These are phyloP conservation scores for Cheilosia variabilis DNA, from an alignment of 2,888 invertebrate species.

Conservation along the genomic window DNA sequence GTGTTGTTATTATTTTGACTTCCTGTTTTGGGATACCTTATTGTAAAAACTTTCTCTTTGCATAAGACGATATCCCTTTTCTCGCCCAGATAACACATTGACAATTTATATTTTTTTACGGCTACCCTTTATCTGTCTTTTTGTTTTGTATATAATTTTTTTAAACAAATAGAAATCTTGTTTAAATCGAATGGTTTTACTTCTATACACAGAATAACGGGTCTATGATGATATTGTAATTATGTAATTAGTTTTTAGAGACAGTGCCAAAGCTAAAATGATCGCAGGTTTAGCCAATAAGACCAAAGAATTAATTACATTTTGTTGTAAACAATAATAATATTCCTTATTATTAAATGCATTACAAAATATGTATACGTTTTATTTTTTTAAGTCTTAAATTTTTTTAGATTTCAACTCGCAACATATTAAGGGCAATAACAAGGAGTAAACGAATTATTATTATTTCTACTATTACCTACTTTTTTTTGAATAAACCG, in stretches of 20 bases:
- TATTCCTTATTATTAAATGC: neutral
- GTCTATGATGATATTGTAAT: conserved; percentile 31
- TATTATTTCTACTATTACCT: too few relatives aligned
- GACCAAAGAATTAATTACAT: conserved; percentile 61
- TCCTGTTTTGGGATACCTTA: too few relatives aligned
- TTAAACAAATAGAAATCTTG: neutral
- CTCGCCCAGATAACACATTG: neutral
- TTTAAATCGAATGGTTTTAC: conserved; percentile 36
- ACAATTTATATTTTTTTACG: neutral
- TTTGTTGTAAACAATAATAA: conserved; percentile 1
- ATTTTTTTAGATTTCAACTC: neutral
- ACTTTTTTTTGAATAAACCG: neutral
- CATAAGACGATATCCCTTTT: too few relatives aligned
- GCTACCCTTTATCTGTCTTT: neutral
- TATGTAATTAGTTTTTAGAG: conserved; percentile 52
- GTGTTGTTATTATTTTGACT: too few relatives aligned
- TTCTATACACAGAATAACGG: conserved; percentile 5
- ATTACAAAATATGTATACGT: neutral
- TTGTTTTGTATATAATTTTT: neutral
- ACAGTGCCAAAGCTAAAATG: conserved; percentile 68
- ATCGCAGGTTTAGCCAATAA: conserved; percentile 60
- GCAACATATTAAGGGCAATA: neutral
- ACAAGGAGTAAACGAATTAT: neutral
- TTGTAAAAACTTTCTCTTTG: too few relatives aligned
- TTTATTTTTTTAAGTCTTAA: neutral